Evolutionary conservation across 2,797 vertebrate genomes (phyloP), one percentile per base, ranked within the genome.

Genomic region (Melopsittacus undulatus): DNA sequence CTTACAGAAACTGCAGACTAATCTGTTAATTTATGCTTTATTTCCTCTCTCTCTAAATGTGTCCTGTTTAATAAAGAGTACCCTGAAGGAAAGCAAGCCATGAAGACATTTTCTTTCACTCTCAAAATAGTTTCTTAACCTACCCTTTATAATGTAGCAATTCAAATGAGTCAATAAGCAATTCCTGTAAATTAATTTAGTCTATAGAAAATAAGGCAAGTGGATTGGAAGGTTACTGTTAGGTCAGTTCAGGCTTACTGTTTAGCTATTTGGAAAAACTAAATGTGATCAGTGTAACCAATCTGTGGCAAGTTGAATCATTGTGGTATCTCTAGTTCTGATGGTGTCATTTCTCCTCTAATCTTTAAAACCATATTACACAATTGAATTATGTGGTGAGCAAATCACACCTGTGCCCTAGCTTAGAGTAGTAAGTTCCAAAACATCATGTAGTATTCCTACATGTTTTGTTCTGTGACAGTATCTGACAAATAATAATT

Each of bases 141-240:
- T 49, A 57, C 3, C 4, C 63, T 82, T 89, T 67, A 70, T 69
- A 92, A 79, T 48, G 10, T 72, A 70, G 0, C 38, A 76, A 57
- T 17, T 27, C 51, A 67, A 83, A 75, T 61, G 2, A 63, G 63
- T 27, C 87, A 80, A 72, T 51, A 67, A 13, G 23, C 61, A 11
- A 57, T 57, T 83, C 84, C 49, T 90, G 87, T 49, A 86, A 64
- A 67, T n/a, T 2, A 74, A 17, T 48, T 83, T 52, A 62, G 49
- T 54, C 22, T 87, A 87, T 76, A 89, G 74, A 89, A 84, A 89
- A 67, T 63, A 82, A 66, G 6, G n/a, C 48, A 42, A 84, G n/a
- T 69, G 57, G 62, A 91, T 95, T 92, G 92, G 51, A 80, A 34
- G 6, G 64, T 75, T 89, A 61, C 51, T 91, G 85, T 80, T 49